A percentile compares a stretch with the other conserved stretches of the same genome.
Evolutionary conservation across 1,140 invertebrate genomes (phyloP).

Genomic region (Tetranychus cinnabarinus): DNA sequence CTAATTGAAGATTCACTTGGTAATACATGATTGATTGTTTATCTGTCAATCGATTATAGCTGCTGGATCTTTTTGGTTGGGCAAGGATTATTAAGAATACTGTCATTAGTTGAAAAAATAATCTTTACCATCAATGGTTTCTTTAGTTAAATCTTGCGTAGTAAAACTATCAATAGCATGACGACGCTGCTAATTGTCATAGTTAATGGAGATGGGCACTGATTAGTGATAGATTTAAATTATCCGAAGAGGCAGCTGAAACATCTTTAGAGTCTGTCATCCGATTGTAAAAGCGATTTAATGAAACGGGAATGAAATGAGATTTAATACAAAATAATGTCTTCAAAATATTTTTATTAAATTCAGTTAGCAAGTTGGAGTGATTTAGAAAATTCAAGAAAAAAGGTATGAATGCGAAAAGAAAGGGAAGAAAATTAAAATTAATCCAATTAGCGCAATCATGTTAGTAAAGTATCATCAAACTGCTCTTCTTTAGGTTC

Average conservation of each 20-base stretch:
- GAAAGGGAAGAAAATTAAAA: no score
- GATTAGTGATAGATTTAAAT: neutral
- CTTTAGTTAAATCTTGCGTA: neutral
- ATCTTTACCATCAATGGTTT: neutral
- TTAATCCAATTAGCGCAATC: neutral
- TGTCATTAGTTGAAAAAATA: constrained; percentile 59
- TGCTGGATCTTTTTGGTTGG: constrained; percentile 25
- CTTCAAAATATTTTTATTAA: no score
- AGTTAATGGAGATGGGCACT: neutral
- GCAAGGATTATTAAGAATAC: constrained; percentile 32
- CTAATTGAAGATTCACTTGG: neutral
- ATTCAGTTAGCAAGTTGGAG: no score
- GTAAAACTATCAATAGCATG: neutral
- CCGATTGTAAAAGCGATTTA: neutral
- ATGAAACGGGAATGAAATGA: neutral
- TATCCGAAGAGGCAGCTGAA: neutral
- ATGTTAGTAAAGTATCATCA: constrained; percentile 49
- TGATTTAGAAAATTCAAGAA: no score
- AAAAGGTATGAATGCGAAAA: no score
- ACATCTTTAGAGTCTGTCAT: neutral
- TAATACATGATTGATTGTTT: neutral
- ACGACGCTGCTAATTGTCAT: neutral
- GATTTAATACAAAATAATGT: no score
- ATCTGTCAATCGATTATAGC: neutral
- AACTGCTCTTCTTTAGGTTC: constrained; percentile 67